Evolutionary conservation across 2,888 invertebrate species (phyloP).

Genomic region (Eugnorisma glareosa): DNA sequence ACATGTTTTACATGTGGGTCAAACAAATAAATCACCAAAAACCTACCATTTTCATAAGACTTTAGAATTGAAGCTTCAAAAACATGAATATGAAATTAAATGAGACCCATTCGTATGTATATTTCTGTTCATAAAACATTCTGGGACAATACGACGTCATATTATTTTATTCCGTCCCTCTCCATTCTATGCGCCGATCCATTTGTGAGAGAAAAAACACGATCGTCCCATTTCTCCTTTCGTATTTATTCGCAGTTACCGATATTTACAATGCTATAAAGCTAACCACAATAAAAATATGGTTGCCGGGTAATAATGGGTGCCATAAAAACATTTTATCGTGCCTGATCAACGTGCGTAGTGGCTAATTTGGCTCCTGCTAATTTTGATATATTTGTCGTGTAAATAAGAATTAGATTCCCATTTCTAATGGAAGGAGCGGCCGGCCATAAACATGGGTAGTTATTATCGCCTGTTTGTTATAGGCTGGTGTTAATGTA

Average conservation of each 20-base stretch:
- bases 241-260: slow-evolving; percentile 72
- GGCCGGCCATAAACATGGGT: slow-evolving; percentile 64
- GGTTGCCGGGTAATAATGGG: slow-evolving; percentile 71
- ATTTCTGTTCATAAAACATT: slow-evolving; percentile 59
- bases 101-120: slow-evolving; percentile 51
- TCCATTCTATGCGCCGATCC: slow-evolving; percentile 51
- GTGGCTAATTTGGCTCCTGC: slow-evolving; percentile 63
- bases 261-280: slow-evolving; percentile 77
- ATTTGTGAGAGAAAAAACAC: slow-evolving; percentile 65
- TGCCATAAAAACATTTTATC: slow-evolving; percentile 72
- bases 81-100: slow-evolving; percentile 63
- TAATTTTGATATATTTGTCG: slow-evolving; percentile 75
- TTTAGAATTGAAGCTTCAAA: slow-evolving; percentile 50
- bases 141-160: slow-evolving; percentile 65
- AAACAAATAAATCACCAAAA: slow-evolving; percentile 21
- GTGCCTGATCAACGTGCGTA: slow-evolving; percentile 68
- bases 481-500: slow-evolving; percentile 51
- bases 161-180: slow-evolving; percentile 66
- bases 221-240: slow-evolving; percentile 57
- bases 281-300: slow-evolving; percentile 75
- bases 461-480: slow-evolving; percentile 61
- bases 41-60: slow-evolving; percentile 27
- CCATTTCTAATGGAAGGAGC: slow-evolving; percentile 71
- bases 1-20: neutral
- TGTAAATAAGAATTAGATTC: slow-evolving; percentile 75